Base-by-base conservation (phyloP, 2,888 invertebrate species). In the Boloria euphrosyne region DNA sequence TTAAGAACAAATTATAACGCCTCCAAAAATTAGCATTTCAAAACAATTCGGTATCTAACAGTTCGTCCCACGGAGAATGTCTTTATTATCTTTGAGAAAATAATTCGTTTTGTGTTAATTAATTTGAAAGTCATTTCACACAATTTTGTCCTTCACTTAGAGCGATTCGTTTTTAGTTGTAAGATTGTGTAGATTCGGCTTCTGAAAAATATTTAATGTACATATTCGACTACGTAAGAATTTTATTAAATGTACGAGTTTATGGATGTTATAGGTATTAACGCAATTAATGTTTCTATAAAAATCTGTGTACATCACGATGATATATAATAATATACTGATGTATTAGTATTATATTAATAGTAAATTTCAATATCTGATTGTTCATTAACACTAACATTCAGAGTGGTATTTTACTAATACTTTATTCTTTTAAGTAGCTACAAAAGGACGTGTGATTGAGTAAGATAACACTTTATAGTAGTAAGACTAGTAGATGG, bases 41-140 rank as follows among this genome's bases (percentile, higher is more conserved):
- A 80, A 81, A 80, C 78, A 79, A 77, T 70, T 76, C 75, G 65
- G 70, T 47, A 66, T 71, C 51, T 52, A 17, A 75, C 73, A 77
- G 77, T 79, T 78, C 75, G 74, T 75, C 75, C 70, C 74, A 73
- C 71, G 77, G 82, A 82, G 80, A 79, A 83, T 81, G 76, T 77
- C 78, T 82, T 79, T 76, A 81, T 84, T 82, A 76, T 82, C 80
- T 83, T 82, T 74, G 72, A 72, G 77, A 82, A 80, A 80, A 78
- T 82, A 80, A 84, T 86, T 86, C 82, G 80, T 79, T 79, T 74
- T 76, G 67, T 66, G 76, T 74, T 81, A 83, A 86, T 86, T 85
- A 83, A 83, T 84, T 82, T 83, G 78, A 80, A 81, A 78, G 82
- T 83, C 75, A 78, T 76, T 77, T 54, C 49, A 55, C 55, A 57